Conservation (phyloP, 2,888 invertebrate species). For the Erebia ligea region DNA sequence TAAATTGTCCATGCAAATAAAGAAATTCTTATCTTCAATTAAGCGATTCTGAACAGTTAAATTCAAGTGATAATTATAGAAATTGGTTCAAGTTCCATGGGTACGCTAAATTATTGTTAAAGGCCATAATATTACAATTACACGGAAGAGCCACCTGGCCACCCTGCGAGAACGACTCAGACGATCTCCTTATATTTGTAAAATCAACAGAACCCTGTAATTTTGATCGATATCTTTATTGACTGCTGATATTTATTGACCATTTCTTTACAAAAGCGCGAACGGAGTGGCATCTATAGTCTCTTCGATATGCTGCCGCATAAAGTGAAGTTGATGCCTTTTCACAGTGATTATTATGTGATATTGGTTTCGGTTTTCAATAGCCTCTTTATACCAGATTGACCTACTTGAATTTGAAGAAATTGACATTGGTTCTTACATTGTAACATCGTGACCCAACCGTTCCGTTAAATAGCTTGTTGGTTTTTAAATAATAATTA, state of each 20-base stretch:
- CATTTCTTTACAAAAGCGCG: slow-evolving; percentile 77
- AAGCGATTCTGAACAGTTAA: slow-evolving; percentile 60
- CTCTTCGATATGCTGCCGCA: slow-evolving; percentile 68
- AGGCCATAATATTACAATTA: slow-evolving; percentile 73
- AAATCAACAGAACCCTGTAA: slow-evolving; percentile 82
- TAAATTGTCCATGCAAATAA: slow-evolving; percentile 66
- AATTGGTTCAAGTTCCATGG: slow-evolving; percentile 72
- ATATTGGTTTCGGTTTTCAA: slow-evolving; percentile 79
- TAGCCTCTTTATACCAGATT: slow-evolving; percentile 77
- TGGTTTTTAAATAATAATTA: slow-evolving; percentile 29
- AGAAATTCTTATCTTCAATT: slow-evolving; percentile 65
- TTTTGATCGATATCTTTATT: slow-evolving; percentile 84
- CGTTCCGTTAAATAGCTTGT: slow-evolving; percentile 42
- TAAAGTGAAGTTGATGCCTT: slow-evolving; percentile 61
- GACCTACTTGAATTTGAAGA: slow-evolving; percentile 73
- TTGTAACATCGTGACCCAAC: slow-evolving; percentile 52
- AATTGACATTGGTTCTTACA: slow-evolving; percentile 71
- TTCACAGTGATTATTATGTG: slow-evolving; percentile 67
- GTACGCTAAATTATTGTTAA: slow-evolving; percentile 71
- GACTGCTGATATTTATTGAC: slow-evolving; percentile 78
- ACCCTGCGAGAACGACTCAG: slow-evolving; percentile 68
- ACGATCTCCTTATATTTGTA: slow-evolving; percentile 78
- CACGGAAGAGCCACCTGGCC: slow-evolving; percentile 74
- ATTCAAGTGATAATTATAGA: slow-evolving; percentile 68
- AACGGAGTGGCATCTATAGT: slow-evolving; percentile 67